A percentile compares a stretch with the other conserved stretches of the same genome.
Conservation (phyloP, 23 tunicate species). For the Trididemnum clinides region DNA sequence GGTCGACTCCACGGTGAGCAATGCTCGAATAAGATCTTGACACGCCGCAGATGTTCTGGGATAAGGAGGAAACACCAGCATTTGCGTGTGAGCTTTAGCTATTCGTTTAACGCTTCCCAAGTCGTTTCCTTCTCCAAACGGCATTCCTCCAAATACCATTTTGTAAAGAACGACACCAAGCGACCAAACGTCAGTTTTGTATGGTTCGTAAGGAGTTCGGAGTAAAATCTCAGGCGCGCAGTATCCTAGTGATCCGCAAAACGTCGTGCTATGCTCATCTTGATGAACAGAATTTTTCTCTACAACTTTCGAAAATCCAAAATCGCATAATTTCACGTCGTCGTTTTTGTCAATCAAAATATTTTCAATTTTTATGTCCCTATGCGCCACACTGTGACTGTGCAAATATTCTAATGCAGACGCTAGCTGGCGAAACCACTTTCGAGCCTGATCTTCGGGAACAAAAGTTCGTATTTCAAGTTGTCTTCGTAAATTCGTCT, state of each 20-base stretch:
- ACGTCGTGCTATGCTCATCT: conserved; percentile 64
- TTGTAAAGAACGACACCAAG: conserved; percentile 96
- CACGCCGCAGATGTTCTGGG: conserved; percentile 58
- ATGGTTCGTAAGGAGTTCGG: conserved; percentile 90
- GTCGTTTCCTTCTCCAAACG: conserved; percentile 97
- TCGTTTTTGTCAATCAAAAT: conserved; percentile 71
- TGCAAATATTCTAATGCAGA: conserved; percentile 93
- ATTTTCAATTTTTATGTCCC: conserved; percentile 95
- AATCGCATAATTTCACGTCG: conserved; percentile 86
- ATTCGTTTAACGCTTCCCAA: conserved; percentile 77
- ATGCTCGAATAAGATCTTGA: conserved; percentile 57
- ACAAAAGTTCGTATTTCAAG: conserved; percentile 64
- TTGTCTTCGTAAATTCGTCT: conserved; percentile 60
- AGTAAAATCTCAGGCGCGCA: conserved; percentile 96
- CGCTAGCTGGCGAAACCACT: conserved; percentile 94
- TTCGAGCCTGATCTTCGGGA: conserved; percentile 81
- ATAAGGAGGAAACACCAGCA: conserved; percentile 75
- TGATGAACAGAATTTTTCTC: conserved; percentile 29
- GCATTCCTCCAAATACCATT: conserved; percentile 97
- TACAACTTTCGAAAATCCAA: conserved; percentile 89
- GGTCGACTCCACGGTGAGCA: conserved; percentile 71
- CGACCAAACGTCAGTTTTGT: conserved; percentile 97
- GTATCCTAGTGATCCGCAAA: conserved; percentile 93
- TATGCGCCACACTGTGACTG: conserved; percentile 86
- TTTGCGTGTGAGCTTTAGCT: conserved; percentile 67